phyloP scores from a whole-genome alignment of 2,888 invertebrate species.

The Drosophila borborema region DNA sequence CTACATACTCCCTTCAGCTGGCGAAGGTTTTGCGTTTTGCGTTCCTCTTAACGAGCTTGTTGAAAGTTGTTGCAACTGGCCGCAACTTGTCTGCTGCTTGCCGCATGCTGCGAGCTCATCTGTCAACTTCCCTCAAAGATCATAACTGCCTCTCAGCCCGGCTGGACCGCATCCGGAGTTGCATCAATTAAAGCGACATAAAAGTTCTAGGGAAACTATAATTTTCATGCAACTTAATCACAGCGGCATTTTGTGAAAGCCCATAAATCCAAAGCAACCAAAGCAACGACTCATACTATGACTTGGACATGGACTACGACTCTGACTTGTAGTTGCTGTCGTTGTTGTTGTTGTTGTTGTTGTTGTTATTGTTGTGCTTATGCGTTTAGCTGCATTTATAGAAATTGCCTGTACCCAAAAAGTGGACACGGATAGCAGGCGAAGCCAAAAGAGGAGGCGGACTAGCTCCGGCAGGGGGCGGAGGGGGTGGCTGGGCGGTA shows the following conservation, averaged over 20 bases:
- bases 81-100: conserved; percentile 27
- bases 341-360: conserved; percentile 1
- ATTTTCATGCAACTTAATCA: conserved; percentile 74
- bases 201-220: conserved; percentile 74
- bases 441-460: not conserved
- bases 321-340: conserved; percentile 11
- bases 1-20: conserved; percentile 7
- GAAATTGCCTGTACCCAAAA: conserved; percentile 67
- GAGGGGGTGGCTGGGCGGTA: conserved; percentile 42
- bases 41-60: conserved; percentile 63
- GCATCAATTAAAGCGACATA: conserved; percentile 78
- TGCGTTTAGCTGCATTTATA: conserved; percentile 75
- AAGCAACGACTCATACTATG: conserved; percentile 6
- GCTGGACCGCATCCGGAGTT: conserved; percentile 63
- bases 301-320: conserved; percentile 12
- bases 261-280: conserved; percentile 53
- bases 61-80: conserved; percentile 48
- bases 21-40: conserved; percentile 10
- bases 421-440: conserved; percentile 59
- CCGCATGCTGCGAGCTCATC: conserved; percentile 56
- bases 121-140: conserved; percentile 52
- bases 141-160: conserved; percentile 39
- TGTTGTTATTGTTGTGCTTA: conserved; percentile 24
- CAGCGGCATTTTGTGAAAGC: conserved; percentile 69
- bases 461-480: not conserved